These are phyloP conservation scores for Echinarachnius parma DNA, from an alignment of 53 echinoderm and acorn worm genomes.

Conservation along the genomic window DNA sequence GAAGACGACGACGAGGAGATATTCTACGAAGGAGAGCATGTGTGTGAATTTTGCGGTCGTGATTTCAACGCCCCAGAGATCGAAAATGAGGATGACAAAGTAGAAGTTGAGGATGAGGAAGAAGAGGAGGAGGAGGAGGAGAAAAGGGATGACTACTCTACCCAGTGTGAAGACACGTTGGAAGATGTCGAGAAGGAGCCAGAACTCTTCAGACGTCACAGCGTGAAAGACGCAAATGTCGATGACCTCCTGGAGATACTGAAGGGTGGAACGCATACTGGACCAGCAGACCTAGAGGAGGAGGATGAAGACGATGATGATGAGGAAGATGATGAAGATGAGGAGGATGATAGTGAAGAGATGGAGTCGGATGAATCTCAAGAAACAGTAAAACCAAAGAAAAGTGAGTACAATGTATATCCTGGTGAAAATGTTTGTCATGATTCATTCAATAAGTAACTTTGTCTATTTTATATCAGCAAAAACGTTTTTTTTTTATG, in stretches of 20 bases:
- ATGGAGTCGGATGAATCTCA: too few species aligned
- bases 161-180: constrained; percentile 30
- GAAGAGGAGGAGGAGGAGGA: constrained; percentile 7
- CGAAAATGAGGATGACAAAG: neutral
- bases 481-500: too few species aligned
- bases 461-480: too few species aligned
- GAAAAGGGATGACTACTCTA: constrained; percentile 21
- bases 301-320: constrained; percentile 47
- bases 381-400: too few species aligned
- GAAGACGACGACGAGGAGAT: constrained; percentile 28
- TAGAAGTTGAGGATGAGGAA: constrained; percentile 8
- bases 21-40: neutral
- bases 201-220: constrained; percentile 26
- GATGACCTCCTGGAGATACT: constrained; percentile 14
- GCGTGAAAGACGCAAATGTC: constrained; percentile 6
- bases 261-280: neutral
- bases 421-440: too few species aligned
- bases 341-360: constrained; percentile 1
- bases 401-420: too few species aligned
- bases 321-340: constrained; percentile 31
- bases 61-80: neutral
- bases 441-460: too few species aligned
- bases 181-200: constrained; percentile 33
- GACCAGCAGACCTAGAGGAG: constrained; percentile 2
- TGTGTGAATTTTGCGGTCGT: constrained; percentile 31